Base-by-base conservation (phyloP, 2,113 vertebrate species). In the Scophthalmus maximus region DNA sequence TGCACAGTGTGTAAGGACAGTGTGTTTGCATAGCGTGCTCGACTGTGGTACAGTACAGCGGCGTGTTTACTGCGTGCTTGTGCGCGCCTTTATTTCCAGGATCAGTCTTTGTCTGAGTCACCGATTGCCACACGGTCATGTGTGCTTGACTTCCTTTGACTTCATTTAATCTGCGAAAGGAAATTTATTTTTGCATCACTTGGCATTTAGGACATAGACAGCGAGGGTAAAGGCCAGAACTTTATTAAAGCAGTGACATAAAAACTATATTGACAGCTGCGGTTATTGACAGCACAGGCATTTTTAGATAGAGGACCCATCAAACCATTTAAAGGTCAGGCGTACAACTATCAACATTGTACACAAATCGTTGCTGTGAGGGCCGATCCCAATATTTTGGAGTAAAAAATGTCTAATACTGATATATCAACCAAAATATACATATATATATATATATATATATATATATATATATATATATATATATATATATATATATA, bases 181-280 rank as follows among this genome's bases (percentile, higher is more conserved):
- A 87, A 55, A 83, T 83, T 60, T 60, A 60, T 71, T 86, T 56
- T 87, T 85, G 82, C 87, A 58, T 87, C 70, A 85, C 77, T 90
- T 91, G 76, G 81, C 79, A 85, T 90, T 87, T 85, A 88, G 76
- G 82, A 81, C 85, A 79, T 42, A 68, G 56, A 66, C 47, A 50
- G 56, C 4, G 3, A 47, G 59, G 10, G 32, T n/a, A 51, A 62
- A 61, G 56, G 34, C 18, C 68, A 61, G 81, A 79, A 81, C 52
- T 44, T 50, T 89, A 87, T 77, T 72, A 86, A 84, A 82, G 65
- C 64, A 55, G 23, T 69, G 27, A 67, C 76, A 88, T 75, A 84
- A 82, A 87, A 86, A 56, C 34, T 23, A n/a, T 84, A 88, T 81
- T 62, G 86, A 85, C 84, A 83, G 68, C 79, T 81, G 58, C 47